phyloP scores from a whole-genome alignment of 1,140 invertebrate species.

The Drosophila pseudoananassae region DNA sequence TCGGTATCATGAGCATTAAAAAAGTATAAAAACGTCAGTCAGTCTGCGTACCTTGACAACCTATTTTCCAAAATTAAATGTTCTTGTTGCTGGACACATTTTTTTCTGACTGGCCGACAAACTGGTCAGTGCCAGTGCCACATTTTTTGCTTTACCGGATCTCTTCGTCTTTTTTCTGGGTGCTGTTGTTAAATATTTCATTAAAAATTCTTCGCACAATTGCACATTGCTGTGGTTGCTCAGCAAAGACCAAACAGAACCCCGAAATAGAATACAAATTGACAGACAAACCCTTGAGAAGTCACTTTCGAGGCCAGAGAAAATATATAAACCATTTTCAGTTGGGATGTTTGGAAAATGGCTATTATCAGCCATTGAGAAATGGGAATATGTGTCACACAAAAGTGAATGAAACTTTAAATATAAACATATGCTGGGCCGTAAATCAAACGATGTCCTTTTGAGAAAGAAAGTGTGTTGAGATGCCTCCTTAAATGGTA shows the following conservation, averaged over 20 bases:
- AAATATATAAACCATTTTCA: not conserved
- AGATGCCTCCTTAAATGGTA: conserved; percentile 10
- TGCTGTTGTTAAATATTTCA: conserved; percentile 56
- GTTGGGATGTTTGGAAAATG: conserved; percentile 4
- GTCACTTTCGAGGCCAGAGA: not conserved
- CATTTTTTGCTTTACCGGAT: conserved; percentile 7
- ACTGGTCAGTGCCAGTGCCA: conserved; percentile 4
- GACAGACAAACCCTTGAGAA: conserved; percentile 10
- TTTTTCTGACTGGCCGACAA: not conserved
- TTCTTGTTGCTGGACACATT: conserved; percentile 27
- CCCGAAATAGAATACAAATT: conserved; percentile 7
- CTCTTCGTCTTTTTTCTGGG: conserved; percentile 3
- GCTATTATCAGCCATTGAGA: conserved; percentile 7
- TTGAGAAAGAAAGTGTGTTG: conserved; percentile 24
- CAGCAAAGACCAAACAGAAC: not conserved
- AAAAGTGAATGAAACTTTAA: conserved; percentile 10
- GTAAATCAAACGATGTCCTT: conserved; percentile 51
- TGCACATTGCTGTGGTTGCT: conserved; percentile 35
- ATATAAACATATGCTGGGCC: conserved; percentile 1
- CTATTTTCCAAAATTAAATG: conserved; percentile 49
- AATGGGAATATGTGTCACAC: conserved; percentile 8
- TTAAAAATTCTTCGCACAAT: conserved; percentile 65
- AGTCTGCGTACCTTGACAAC: conserved; percentile 27
- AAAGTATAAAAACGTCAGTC: conserved; percentile 37
- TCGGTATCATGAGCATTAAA: conserved; percentile 27